Conservation (phyloP, 1,140 invertebrate species). For the Drosophila sp. region DNA sequence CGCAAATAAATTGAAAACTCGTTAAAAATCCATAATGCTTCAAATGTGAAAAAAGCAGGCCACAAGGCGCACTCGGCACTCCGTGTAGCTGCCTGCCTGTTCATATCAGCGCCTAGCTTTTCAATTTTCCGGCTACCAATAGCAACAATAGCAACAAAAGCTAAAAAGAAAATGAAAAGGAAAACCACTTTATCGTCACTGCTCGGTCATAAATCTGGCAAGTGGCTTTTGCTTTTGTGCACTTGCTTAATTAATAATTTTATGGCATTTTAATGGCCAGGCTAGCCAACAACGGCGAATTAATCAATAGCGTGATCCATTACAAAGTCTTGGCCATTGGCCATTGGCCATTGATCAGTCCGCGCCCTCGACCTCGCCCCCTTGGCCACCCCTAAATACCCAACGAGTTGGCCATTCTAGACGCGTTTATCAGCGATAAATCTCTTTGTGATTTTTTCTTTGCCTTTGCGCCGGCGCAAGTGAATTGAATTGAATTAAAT, state of each 20-base stretch:
- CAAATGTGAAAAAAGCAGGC: conserved; percentile 37
- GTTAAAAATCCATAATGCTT: conserved; percentile 83
- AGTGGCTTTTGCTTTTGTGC: conserved; percentile 70
- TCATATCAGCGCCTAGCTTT: conserved; percentile 53
- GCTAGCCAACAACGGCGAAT: conserved; percentile 63
- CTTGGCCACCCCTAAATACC: conserved; percentile 1
- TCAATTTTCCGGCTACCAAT: conserved; percentile 30
- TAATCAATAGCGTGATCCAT: conserved; percentile 71
- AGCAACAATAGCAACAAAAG: background rate
- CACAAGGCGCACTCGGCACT: conserved; percentile 23
- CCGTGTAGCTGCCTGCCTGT: conserved; percentile 41
- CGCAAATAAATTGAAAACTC: conserved; percentile 82
- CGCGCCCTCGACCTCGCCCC: conserved; percentile 24
- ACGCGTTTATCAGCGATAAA: conserved; percentile 81
- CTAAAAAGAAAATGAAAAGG: conserved; percentile 8
- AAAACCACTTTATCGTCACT: conserved; percentile 52
- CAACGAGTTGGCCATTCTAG: conserved; percentile 69
- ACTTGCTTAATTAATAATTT: conserved; percentile 82
- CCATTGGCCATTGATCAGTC: conserved; percentile 62
- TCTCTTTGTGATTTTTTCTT: conserved; percentile 66
- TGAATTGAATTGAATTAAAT: conserved; percentile 82
- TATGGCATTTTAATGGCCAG: conserved; percentile 80
- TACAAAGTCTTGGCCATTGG: conserved; percentile 20
- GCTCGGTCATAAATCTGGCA: conserved; percentile 67
- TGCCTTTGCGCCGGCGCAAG: conserved; percentile 68